A percentile compares a stretch with the other conserved stretches of the same genome.
These are phyloP conservation scores for Tuberolachnus salignus DNA, from an alignment of 2,888 invertebrate species.

Conservation along the genomic window DNA sequence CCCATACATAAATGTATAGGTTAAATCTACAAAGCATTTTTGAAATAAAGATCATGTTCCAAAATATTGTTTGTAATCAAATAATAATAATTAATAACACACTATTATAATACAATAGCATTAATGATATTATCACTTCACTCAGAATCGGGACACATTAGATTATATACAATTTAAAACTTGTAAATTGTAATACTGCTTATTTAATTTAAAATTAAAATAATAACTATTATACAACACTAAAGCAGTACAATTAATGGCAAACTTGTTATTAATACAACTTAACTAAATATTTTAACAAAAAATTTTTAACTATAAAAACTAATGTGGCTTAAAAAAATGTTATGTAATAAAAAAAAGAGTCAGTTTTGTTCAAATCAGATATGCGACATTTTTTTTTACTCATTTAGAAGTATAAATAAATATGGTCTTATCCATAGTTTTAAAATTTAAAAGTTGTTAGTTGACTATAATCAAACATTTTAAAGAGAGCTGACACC, in stretches of 20 bases:
- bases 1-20: too few species aligned
- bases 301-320: neutral
- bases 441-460: conserved; percentile 2
- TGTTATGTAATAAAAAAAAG: neutral
- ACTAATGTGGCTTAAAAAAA: neutral
- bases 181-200: too few species aligned
- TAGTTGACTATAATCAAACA: conserved; percentile 4
- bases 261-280: neutral
- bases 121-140: too few species aligned
- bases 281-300: neutral
- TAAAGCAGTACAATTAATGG: neutral
- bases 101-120: too few species aligned
- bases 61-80: too few species aligned
- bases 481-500: conserved; percentile 18
- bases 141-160: too few species aligned
- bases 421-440: neutral
- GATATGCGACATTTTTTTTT: neutral
- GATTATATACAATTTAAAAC: too few species aligned
- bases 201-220: too few species aligned
- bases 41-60: too few species aligned
- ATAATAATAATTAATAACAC: too few species aligned
- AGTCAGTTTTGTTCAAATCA: neutral
- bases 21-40: too few species aligned
- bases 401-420: neutral
- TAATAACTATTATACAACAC: neutral